A percentile compares a stretch with the other conserved stretches of the same genome.
Evolutionary conservation across 2,888 invertebrate species (phyloP).

Genomic region (Tipula vernalis): DNA sequence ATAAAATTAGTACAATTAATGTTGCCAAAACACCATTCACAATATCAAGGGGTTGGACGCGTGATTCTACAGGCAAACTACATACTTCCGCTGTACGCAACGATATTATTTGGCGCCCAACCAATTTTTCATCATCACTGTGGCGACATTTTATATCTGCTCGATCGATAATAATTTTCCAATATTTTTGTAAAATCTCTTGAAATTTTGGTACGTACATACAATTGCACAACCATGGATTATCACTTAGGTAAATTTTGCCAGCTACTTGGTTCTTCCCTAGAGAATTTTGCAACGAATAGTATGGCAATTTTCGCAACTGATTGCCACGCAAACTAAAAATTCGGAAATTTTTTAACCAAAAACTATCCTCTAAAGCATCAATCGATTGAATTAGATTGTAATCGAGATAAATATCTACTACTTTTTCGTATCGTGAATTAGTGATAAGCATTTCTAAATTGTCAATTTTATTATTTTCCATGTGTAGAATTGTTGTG

Average conservation of each 20-base stretch:
- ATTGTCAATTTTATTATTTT: constrained; percentile 24
- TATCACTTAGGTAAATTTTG: constrained; percentile 55
- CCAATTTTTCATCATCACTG: constrained; percentile 38
- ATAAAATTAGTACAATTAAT: constrained; percentile 56
- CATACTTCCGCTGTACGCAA: constrained; percentile 59
- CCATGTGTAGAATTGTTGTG: constrained; percentile 30
- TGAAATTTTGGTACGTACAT: constrained; percentile 66
- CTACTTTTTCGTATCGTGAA: constrained; percentile 44
- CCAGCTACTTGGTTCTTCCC: constrained; percentile 57
- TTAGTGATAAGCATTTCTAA: constrained; percentile 9
- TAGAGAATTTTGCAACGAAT: constrained; percentile 67
- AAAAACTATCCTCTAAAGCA: constrained; percentile 61
- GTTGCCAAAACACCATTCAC: constrained; percentile 55
- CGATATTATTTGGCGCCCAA: constrained; percentile 45
- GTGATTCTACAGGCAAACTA: constrained; percentile 38
- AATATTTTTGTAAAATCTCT: constrained; percentile 53
- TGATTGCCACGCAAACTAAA: constrained; percentile 64
- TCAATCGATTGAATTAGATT: constrained; percentile 56
- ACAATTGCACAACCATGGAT: constrained; percentile 77
- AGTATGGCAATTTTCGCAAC: constrained; percentile 61
- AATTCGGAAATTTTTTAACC: constrained; percentile 64
- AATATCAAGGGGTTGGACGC: constrained; percentile 57
- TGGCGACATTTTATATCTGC: constrained; percentile 56
- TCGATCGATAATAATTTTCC: constrained; percentile 54
- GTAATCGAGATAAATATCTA: constrained; percentile 64